Evolutionary conservation across 2,888 invertebrate species (phyloP).

Genomic region (Scaptomyza reducta): DNA sequence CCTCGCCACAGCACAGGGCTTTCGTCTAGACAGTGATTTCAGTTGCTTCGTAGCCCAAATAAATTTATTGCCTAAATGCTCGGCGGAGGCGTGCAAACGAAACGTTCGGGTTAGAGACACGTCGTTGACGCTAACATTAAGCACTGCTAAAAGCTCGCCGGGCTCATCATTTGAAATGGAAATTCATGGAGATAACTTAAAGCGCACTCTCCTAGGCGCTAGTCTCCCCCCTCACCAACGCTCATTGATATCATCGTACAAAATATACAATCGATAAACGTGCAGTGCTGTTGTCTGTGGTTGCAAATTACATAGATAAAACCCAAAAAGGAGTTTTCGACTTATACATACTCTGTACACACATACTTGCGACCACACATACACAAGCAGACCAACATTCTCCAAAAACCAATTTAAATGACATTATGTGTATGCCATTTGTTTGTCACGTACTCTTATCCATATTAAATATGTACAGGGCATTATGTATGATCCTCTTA

Average conservation of each 20-base stretch:
- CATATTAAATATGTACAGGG: background rate
- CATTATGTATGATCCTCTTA: slow-evolving; percentile 23
- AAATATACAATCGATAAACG: slow-evolving; percentile 43
- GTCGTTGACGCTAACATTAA: slow-evolving; percentile 66
- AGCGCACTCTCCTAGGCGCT: slow-evolving; percentile 17
- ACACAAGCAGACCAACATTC: background rate
- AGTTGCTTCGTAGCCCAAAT: slow-evolving; percentile 57
- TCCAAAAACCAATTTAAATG: background rate
- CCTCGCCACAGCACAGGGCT: slow-evolving; percentile 38
- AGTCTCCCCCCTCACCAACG: background rate
- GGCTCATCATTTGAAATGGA: slow-evolving; percentile 58
- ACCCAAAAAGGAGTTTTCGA: slow-evolving; percentile 37
- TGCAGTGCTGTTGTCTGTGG: slow-evolving; percentile 27
- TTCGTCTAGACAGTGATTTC: slow-evolving; percentile 72
- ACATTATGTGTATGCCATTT: background rate
- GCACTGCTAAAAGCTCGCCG: slow-evolving; percentile 63
- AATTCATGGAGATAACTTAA: slow-evolving; percentile 59
- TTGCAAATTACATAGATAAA: slow-evolving; percentile 60
- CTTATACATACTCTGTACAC: background rate
- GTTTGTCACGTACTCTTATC: background rate
- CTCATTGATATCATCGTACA: background rate
- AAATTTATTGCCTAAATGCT: slow-evolving; percentile 69
- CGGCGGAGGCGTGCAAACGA: slow-evolving; percentile 4
- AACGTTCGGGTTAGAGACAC: slow-evolving; percentile 51
- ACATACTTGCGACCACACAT: background rate